Evolutionary conservation across 2,113 vertebrate genomes (phyloP), one percentile per base, ranked within the genome.

Genomic region (Caracal caracal): DNA sequence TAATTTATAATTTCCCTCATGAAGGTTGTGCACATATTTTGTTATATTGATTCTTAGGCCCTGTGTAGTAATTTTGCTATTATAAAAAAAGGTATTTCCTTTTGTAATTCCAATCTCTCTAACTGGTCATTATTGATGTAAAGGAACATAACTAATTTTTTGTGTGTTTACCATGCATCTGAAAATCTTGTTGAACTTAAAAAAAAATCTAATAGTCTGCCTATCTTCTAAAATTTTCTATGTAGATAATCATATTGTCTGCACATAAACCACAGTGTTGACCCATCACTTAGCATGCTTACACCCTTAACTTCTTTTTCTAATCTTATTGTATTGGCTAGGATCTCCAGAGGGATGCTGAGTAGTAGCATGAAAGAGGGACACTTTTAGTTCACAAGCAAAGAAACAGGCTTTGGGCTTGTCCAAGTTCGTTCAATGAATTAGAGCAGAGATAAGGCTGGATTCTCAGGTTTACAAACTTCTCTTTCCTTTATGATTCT

Each of bases 81-180:
- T 56, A 66, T 51, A 17, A 30, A 76, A 88, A 71, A 66, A 56
- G 22, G 8, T 20, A 2, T 35, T 76, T 49, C 40, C n/a, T 88
- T 91, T 87, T 59, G 47, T 8, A 85, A 37, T 92, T 95, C 24
- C 5, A 86, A 35, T 68, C 26, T 94, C 59, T 80, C 40, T 40
- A 79, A 63, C 73, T 89, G 47, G 33, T 70, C 28, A 30, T 53
- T 93, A 30, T 81, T 73, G 20, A 8, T 79, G 5, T 87, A 88
- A 93, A 88, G 59, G n/a, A 93, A 91, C 26, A 68, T 82, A 61
- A 61, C 35, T 70, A 75, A 78, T 40, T 82, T 96, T 95, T 47
- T 79, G 10, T 53, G 73, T 87, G 37, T 79, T 88, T 95, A 30
- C 79, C 28, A 59, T 90, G 1, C 5, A 61, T 22, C 37, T 71